A percentile compares a stretch with the other conserved stretches of the same genome.
phyloP scores from a whole-genome alignment of 37 sponge, comb jelly and placozoan genomes.

The Haliclona indistincta region DNA sequence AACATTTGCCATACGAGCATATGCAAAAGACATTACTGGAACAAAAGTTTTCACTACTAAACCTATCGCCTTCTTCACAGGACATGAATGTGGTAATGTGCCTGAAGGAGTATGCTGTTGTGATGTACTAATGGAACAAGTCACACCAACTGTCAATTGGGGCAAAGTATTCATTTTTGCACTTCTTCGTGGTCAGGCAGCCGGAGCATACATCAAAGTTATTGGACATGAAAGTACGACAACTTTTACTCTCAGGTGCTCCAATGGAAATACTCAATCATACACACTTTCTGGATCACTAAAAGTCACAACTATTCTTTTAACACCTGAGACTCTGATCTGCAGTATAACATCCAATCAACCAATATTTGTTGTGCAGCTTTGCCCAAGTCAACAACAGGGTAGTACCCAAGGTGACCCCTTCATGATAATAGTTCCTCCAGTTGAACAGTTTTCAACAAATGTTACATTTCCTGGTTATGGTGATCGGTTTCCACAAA shows the following conservation, averaged over 20 bases:
- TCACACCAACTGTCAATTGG: conserved; percentile 3
- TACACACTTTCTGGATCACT: not conserved
- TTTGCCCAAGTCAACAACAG: not conserved
- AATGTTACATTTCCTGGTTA: not conserved
- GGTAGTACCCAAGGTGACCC: not conserved
- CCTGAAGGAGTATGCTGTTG: not conserved
- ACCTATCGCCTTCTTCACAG: conserved; percentile 4
- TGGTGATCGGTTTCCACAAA: not conserved
- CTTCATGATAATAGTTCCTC: conserved; percentile 2
- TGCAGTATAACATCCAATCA: not conserved
- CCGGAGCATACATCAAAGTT: not conserved
- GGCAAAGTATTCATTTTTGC: conserved; percentile 1
- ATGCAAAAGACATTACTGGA: not conserved
- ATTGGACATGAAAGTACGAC: not conserved
- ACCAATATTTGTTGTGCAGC: not conserved
- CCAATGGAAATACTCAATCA: not conserved
- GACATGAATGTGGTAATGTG: conserved; percentile 9
- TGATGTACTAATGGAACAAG: not conserved
- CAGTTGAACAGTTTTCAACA: conserved; percentile 1
- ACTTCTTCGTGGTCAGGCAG: not conserved
- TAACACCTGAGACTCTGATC: not conserved
- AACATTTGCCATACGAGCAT: not conserved
- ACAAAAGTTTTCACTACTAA: not conserved
- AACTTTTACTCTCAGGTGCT: not conserved
- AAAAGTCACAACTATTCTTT: not conserved